Evolutionary conservation across 2,888 invertebrate species (phyloP).

Genomic region (Thysanoteuthis rhombus): DNA sequence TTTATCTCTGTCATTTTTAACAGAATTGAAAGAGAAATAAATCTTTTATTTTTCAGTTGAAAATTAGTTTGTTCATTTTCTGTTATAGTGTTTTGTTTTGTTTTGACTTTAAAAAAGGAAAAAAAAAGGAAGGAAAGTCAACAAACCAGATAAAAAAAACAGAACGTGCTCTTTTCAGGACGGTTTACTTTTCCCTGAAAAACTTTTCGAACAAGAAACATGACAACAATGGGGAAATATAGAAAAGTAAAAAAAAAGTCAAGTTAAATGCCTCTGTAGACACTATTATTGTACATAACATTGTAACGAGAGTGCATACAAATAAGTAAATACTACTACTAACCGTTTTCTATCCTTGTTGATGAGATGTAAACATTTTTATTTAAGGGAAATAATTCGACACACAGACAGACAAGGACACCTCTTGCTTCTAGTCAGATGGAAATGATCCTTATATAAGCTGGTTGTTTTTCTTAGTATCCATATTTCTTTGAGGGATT

Average conservation of each 20-base stretch:
- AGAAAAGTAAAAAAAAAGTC: neutral
- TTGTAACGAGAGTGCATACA: neutral
- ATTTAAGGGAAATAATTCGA: neutral
- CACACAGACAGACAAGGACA: neutral
- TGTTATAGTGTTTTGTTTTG: too few relatives aligned
- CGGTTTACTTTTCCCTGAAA: neutral
- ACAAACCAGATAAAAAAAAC: too few relatives aligned
- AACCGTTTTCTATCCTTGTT: neutral
- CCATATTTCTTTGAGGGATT: neutral
- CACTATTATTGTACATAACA: neutral
- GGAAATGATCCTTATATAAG: neutral
- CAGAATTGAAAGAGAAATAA: too few relatives aligned
- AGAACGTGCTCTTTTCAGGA: neutral
- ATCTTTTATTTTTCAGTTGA: too few relatives aligned
- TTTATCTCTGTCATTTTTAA: too few relatives aligned
- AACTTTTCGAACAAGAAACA: too few relatives aligned
- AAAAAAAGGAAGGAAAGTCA: too few relatives aligned
- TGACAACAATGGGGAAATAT: neutral
- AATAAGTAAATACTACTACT: neutral
- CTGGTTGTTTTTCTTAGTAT: too few relatives aligned
- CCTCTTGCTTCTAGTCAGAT: neutral
- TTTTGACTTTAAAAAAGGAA: neutral
- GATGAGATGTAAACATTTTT: neutral
- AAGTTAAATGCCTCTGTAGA: neutral
- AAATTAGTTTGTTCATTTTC: too few relatives aligned